Evolutionary conservation across 2,888 invertebrate species (phyloP), one percentile per base, ranked within the genome.

Genomic region (Drosophila meridiana): DNA sequence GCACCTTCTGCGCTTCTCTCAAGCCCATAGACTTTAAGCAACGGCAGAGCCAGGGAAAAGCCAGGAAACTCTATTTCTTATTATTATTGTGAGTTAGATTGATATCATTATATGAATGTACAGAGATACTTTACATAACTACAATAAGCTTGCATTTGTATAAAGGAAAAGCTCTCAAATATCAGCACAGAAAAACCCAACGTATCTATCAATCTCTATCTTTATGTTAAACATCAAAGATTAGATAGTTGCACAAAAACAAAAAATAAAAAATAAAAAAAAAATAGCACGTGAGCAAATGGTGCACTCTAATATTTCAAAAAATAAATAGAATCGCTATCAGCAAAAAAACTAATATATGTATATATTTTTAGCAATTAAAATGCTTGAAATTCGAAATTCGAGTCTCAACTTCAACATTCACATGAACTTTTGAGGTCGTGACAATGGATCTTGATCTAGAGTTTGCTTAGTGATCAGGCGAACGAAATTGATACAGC

Each of bases 381-480:
- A 58, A 67, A 63, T 45, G 60, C 59, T 62, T 34, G 26, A 57
- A 36, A 40, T 55, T 43, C 43, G 62, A 53, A 75, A 52, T 34
- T 20, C 50, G 50, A 52, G 34, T 34, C 11, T 34, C 50, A 34
- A 34, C 32, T 20, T 52, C 50, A 52, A 52, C n/a, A 48, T 80
- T 82, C 76, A 63, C 81, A 79, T 81, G 72, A 80, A 80, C 81
- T 70, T 82, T 69, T 73, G 65, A 74, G 86, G 82, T 85, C 85
- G 88, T 85, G 85, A 86, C 86, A 88, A 83, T 85, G 86, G 82
- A 73, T 77, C 77, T 85, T 73, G 67, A 69, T 82, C 69, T 68
- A 63, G 50, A 56, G 75, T 47, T 68, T 55, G 42, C 53, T 20
- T 14, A 34, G 38, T 62, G 66, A 76, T 61, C 57, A 45, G 60